Evolutionary conservation across 2,888 invertebrate genomes (phyloP).

Genomic region (Nomada ferruginata): DNA sequence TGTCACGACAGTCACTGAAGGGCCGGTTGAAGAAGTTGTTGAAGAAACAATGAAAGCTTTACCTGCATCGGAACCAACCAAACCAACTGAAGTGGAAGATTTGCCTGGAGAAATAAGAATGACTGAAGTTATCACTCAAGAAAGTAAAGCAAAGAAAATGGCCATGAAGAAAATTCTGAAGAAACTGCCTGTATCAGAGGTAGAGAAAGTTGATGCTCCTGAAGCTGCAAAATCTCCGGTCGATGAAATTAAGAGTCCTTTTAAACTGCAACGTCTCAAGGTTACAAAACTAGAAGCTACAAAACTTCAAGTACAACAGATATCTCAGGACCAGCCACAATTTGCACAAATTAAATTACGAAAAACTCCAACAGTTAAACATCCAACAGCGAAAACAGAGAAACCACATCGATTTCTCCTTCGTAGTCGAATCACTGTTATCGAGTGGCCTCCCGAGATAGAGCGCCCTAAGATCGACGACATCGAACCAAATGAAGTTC

Average conservation of each 20-base stretch:
- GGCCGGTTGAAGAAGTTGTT: conserved; percentile 81
- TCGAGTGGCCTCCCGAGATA: conserved; percentile 25
- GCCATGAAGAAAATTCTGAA: conserved; percentile 77
- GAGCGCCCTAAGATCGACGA: conserved; percentile 17
- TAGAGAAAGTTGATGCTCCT: conserved; percentile 75
- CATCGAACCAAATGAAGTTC: conserved; percentile 75
- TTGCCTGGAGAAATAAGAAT: conserved; percentile 73
- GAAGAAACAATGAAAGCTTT: conserved; percentile 79
- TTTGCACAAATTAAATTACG: conserved; percentile 56
- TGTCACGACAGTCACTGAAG: conserved; percentile 22
- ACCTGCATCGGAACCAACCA: conserved; percentile 80
- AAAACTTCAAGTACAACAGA: conserved; percentile 70
- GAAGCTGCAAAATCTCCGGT: conserved; percentile 62
- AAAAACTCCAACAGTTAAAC: conserved; percentile 76
- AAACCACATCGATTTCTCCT: conserved; percentile 84
- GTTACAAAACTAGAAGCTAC: conserved; percentile 73
- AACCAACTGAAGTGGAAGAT: conserved; percentile 78
- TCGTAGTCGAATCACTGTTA: conserved; percentile 83
- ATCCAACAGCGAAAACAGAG: conserved; percentile 72
- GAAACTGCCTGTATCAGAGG: conserved; percentile 75
- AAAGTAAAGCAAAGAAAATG: conserved; percentile 79
- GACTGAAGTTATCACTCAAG: conserved; percentile 76
- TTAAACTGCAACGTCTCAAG: conserved; percentile 38
- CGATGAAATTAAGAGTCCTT: conserved; percentile 78
- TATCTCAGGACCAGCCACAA: conserved; percentile 55